These are phyloP conservation scores for Dromaius novaehollandiae DNA, from an alignment of 2,113 vertebrate species.

Conservation along the genomic window DNA sequence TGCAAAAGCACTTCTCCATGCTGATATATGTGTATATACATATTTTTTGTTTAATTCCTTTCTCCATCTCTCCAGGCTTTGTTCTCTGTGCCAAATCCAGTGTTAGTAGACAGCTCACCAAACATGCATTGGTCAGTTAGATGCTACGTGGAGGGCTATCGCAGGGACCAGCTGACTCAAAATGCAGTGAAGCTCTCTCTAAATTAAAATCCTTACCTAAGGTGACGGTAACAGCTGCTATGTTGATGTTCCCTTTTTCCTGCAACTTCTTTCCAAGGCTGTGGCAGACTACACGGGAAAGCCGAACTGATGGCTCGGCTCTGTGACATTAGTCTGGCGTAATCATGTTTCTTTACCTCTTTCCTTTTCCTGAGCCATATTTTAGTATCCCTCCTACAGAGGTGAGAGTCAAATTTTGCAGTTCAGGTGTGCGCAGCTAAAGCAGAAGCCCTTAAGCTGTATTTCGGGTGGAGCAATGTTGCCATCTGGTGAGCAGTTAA, in stretches of 20 bases:
- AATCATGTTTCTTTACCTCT: background rate
- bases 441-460: background rate
- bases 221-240: fast-evolving
- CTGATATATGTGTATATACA: background rate
- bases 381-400: background rate
- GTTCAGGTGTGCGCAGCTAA: background rate
- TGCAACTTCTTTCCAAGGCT: background rate
- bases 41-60: background rate
- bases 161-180: background rate
- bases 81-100: background rate
- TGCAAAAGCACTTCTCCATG: background rate
- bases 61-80: background rate
- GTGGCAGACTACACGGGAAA: background rate
- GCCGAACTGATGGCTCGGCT: background rate
- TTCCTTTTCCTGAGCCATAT: background rate
- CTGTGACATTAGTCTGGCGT: background rate
- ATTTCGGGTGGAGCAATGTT: conserved; percentile 34
- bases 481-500: conserved; percentile 66
- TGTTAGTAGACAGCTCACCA: background rate
- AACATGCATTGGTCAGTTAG: background rate
- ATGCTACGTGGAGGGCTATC: background rate
- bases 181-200: background rate
- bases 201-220: background rate
- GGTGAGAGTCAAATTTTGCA: background rate
- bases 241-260: background rate